Conservation (phyloP, 2,113 vertebrate species). For the Myanophis thanlyinensis region DNA sequence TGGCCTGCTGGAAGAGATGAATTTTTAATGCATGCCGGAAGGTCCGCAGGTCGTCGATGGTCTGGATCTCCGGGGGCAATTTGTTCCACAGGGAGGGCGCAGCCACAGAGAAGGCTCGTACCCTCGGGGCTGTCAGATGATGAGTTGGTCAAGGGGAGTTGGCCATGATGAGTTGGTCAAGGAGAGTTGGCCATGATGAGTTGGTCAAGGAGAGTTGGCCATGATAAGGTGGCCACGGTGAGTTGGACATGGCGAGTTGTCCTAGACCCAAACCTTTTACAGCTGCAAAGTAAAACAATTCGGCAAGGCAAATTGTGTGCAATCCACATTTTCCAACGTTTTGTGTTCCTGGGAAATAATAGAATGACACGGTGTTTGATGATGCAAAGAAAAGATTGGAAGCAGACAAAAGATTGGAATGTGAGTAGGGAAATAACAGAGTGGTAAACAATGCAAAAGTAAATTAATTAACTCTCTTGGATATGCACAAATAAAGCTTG, state of each 20-base stretch:
- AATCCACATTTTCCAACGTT: not conserved
- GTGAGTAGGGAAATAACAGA: constrained; percentile 40
- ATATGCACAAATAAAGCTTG: constrained; percentile 42
- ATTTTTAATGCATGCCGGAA: no score
- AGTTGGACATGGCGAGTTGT: no score
- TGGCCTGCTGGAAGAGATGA: no score
- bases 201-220: no score
- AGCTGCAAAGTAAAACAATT: not conserved
- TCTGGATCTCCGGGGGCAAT: no score
- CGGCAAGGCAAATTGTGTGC: not conserved
- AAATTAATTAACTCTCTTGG: constrained; percentile 57
- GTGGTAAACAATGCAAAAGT: constrained; percentile 57
- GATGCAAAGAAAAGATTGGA: not conserved
- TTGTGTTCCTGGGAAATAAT: constrained; percentile 1
- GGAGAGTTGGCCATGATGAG: no score
- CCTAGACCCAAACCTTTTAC: not conserved
- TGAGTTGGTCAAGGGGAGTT: not conserved
- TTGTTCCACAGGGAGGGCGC: no score
- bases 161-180: no score
- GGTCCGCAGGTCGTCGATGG: no score
- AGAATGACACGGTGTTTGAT: constrained; percentile 47
- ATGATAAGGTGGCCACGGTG: no score
- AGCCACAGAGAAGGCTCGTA: no score
- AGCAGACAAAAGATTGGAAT: not conserved
- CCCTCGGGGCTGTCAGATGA: no score